Evolutionary conservation across 64 coral and sea anemone genomes (phyloP), one percentile per base, ranked within the genome.

Genomic region (Dendrophyllia cribrosa): DNA sequence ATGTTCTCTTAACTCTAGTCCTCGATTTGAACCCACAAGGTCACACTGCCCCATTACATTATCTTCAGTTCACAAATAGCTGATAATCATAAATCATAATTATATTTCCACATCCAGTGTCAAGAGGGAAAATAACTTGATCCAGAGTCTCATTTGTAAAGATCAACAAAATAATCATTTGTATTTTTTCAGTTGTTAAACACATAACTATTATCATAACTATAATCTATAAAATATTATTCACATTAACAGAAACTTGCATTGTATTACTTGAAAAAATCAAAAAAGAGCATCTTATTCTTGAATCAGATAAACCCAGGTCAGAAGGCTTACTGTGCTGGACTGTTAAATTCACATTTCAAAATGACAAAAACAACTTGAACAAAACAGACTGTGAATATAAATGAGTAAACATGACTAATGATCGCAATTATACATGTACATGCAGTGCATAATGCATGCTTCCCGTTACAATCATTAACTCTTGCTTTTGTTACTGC

Each of bases 131-230:
- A 70, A 70, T 70, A 34, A 70, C 68, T 70, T 43, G 22, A 70
- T 43, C 9, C 24, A 34, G 61, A 64, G 24, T 70, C 24, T 24
- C 68, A 70, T 7, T 70, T 70, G 25, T 43, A 34, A 70, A 34
- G 23, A 70, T 23, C 68, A 70, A 70, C 21, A 70, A 70, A 70
- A 70, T 70, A 21, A 70, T 70, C 68, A 70, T 24, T 70, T 70
- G 68, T 70, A 70, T 70, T 70, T 34, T 34, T 34, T 34, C 68
- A 70, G 68, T 70, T 70, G 21, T 24, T 70, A 24, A 34, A 34
- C 68, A 70, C 22, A 24, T 70, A 24, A 34, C 68, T 70, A 24
- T 70, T 34, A 70, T 70, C 22, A 34, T 70, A 26, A 24, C 25
- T 70, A 34, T 70, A 9, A 26, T 43, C 24, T 9, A 70, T 26